Conservation (phyloP, 1,140 invertebrate genomes). For the Centruroides sculpturatus region DNA sequence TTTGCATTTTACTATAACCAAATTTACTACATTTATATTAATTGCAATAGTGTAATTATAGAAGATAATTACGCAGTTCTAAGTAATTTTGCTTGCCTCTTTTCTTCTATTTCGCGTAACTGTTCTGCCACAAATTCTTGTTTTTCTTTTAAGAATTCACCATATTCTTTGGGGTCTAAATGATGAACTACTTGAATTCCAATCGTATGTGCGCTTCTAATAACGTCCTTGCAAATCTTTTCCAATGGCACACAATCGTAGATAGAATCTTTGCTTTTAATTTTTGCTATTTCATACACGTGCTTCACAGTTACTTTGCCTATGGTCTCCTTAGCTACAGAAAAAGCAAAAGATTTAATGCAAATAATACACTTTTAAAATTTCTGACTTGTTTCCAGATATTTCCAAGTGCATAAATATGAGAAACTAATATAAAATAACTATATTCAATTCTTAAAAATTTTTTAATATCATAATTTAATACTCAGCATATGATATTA, state of each 20-base stretch:
- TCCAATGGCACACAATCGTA: constrained; percentile 48
- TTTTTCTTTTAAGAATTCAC: constrained; percentile 63
- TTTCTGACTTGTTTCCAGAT: no score
- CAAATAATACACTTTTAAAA: no score
- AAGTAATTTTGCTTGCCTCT: constrained; percentile 82
- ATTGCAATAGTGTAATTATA: no score
- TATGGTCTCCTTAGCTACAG: constrained; percentile 44
- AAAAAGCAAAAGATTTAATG: no score
- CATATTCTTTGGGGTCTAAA: constrained; percentile 68
- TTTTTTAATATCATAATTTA: no score
- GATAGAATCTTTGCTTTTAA: constrained; percentile 74
- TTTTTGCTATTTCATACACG: constrained; percentile 93
- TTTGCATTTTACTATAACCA: no score
- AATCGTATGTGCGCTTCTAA: constrained; percentile 55
- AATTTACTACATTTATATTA: no score
- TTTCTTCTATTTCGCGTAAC: constrained; percentile 61
- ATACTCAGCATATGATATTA: no score
- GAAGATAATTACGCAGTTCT: constrained; percentile 26
- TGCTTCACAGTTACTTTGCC: constrained; percentile 92
- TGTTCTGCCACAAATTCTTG: constrained; percentile 54
- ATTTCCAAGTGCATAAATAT: no score
- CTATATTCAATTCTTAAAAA: no score
- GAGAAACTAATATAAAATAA: no score
- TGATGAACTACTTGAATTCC: constrained; percentile 74
- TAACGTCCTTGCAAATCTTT: constrained; percentile 62